Percentiles rank a stretch among this genome's conserved stretches.
Conservation (phyloP, 2,113 vertebrate genomes). For the Noctilio leporinus region DNA sequence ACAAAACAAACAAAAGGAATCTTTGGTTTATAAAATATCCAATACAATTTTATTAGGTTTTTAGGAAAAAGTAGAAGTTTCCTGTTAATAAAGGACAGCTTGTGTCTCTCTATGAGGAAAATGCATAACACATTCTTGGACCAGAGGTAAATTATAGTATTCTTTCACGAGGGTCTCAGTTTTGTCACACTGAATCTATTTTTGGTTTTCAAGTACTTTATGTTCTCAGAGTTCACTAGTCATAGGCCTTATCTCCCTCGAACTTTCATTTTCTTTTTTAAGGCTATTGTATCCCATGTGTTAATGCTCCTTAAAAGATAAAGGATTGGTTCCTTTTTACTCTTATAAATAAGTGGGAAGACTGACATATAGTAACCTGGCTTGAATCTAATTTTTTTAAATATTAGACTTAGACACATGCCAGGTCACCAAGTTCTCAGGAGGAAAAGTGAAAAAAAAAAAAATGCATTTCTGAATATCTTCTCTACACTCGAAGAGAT, state of each 20-base stretch:
- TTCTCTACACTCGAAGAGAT: background rate
- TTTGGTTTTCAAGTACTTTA: background rate
- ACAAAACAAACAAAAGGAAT: too few relatives aligned
- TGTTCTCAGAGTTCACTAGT: background rate
- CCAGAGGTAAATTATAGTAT: background rate
- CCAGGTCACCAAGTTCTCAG: background rate
- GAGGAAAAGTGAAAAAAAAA: conserved; percentile 33
- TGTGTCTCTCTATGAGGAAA: background rate
- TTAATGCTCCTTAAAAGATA: background rate
- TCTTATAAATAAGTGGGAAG: background rate
- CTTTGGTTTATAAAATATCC: background rate
- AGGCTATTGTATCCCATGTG: background rate
- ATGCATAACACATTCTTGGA: background rate
- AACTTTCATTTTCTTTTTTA: background rate
- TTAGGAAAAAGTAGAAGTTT: background rate
- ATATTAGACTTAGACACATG: conserved; percentile 7
- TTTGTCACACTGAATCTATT: background rate
- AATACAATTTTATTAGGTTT: background rate
- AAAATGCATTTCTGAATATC: conserved; percentile 26
- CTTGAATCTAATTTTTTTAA: background rate
- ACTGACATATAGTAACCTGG: background rate
- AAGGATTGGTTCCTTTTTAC: background rate
- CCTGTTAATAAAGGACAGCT: background rate
- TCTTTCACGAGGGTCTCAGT: background rate
- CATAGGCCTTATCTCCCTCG: background rate